phyloP scores from a whole-genome alignment of 2,888 invertebrate genomes.

The Elmis aenea region DNA sequence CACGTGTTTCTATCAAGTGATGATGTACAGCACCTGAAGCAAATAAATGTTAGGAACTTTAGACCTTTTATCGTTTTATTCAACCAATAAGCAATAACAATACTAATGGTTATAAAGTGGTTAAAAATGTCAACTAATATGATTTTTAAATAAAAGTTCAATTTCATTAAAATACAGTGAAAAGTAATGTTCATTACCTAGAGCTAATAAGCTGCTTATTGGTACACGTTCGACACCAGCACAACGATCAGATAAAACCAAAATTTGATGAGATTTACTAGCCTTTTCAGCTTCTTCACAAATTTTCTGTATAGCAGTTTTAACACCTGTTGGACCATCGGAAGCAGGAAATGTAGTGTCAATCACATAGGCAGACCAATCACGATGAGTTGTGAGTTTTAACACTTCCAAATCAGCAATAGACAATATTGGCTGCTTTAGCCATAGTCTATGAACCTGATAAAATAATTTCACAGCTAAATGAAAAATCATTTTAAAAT shows the following conservation, averaged over 20 bases:
- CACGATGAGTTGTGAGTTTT: constrained; percentile 74
- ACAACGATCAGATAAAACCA: constrained; percentile 79
- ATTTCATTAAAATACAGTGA: no score
- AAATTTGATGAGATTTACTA: constrained; percentile 61
- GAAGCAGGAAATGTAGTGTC: constrained; percentile 82
- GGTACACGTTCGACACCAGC: constrained; percentile 63
- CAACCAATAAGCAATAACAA: constrained; percentile 2
- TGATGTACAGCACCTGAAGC: constrained; percentile 82
- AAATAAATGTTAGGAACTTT: no score
- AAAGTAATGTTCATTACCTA: constrained; percentile 59
- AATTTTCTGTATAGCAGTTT: constrained; percentile 73
- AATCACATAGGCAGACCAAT: constrained; percentile 77
- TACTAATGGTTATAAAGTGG: not conserved
- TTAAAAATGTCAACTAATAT: constrained; percentile 3
- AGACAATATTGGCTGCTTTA: constrained; percentile 92
- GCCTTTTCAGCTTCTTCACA: constrained; percentile 78
- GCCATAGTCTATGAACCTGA: constrained; percentile 75
- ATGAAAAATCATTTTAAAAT: no score
- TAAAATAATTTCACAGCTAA: no score
- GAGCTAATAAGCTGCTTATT: constrained; percentile 74
- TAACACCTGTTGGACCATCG: constrained; percentile 71
- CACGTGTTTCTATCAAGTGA: constrained; percentile 87
- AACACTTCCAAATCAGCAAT: constrained; percentile 85
- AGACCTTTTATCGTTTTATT: constrained; percentile 4
- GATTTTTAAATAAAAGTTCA: not conserved